A percentile compares a stretch with the other conserved stretches of the same genome.
Conservation (phyloP, 1,140 invertebrate species). For the Linepithema humile region DNA sequence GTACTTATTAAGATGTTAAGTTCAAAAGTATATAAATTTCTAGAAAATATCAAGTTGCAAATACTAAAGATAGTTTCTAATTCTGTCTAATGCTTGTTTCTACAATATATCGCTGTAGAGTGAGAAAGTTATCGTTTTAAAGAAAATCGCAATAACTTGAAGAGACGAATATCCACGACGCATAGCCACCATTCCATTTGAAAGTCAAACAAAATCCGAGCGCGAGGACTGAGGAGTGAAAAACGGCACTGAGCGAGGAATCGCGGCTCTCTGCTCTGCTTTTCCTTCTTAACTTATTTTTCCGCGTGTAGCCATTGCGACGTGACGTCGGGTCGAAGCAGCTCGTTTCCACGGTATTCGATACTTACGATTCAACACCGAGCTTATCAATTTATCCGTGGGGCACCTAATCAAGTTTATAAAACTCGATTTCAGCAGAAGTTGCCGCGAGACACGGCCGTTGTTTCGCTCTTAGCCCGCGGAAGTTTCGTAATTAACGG, state of each 20-base stretch:
- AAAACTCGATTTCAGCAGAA: slow-evolving; percentile 48
- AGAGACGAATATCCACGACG: background rate
- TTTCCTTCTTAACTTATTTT: slow-evolving; percentile 19
- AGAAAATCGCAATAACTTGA: slow-evolving; percentile 56
- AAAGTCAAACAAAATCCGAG: slow-evolving; percentile 72
- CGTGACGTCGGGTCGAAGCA: slow-evolving; percentile 3
- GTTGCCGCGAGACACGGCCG: background rate
- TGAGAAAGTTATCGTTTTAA: background rate
- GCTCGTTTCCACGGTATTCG: slow-evolving; percentile 18
- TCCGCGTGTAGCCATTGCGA: background rate
- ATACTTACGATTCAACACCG: slow-evolving; percentile 56
- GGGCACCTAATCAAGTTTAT: slow-evolving; percentile 12
- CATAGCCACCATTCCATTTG: slow-evolving; percentile 59
- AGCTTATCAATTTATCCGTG: slow-evolving; percentile 41
- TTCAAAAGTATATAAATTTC: background rate
- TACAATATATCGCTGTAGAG: background rate
- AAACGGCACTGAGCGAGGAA: slow-evolving; percentile 6
- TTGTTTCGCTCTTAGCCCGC: slow-evolving; percentile 19
- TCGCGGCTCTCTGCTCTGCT: background rate
- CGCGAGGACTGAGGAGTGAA: background rate
- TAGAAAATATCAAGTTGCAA: background rate
- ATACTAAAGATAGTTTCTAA: background rate
- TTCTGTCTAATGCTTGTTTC: background rate
- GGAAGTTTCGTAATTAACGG: slow-evolving; percentile 53
- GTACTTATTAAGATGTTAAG: background rate